Percentiles rank a stretch among this genome's conserved stretches.
Conservation (phyloP, 2,888 invertebrate genomes). For the Zygothrica quintamaculata region DNA sequence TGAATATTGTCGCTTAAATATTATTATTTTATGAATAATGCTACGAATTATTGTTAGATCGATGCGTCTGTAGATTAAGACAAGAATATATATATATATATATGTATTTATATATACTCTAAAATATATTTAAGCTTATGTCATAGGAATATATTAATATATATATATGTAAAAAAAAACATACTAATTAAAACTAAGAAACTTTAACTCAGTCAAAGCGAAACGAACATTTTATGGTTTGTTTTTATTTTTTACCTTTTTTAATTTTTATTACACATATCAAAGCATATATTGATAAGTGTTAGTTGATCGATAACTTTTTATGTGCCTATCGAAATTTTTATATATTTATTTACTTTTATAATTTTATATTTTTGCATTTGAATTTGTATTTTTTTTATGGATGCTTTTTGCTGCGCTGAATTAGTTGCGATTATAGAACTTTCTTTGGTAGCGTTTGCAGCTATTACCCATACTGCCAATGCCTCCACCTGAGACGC, state of each 20-base stretch:
- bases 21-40: constrained; percentile 19
- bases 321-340: constrained; percentile 3
- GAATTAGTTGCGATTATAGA: constrained; percentile 80
- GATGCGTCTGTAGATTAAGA: constrained; percentile 22
- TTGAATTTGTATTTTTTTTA: constrained; percentile 4
- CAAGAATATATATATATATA: constrained; percentile 20
- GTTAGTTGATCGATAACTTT: neutral
- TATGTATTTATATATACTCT: no score
- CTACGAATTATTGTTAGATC: constrained; percentile 4
- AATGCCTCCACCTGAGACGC: constrained; percentile 64
- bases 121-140: constrained; percentile 5
- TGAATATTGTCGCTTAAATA: constrained; percentile 33
- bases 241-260: no score
- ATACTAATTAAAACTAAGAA: constrained; percentile 47
- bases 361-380: no score
- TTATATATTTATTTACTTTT: no score
- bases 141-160: constrained; percentile 8
- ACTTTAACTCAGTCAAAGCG: constrained; percentile 77
- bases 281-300: constrained; percentile 18
- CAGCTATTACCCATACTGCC: constrained; percentile 76
- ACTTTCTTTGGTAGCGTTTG: constrained; percentile 84
- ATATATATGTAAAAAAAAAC: no score
- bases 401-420: no score
- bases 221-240: constrained; percentile 69
- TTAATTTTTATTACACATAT: constrained; percentile 19